Percentiles rank a stretch among this genome's conserved stretches.
phyloP scores from a whole-genome alignment of 2,888 invertebrate species.

The Endotricha flammealis region DNA sequence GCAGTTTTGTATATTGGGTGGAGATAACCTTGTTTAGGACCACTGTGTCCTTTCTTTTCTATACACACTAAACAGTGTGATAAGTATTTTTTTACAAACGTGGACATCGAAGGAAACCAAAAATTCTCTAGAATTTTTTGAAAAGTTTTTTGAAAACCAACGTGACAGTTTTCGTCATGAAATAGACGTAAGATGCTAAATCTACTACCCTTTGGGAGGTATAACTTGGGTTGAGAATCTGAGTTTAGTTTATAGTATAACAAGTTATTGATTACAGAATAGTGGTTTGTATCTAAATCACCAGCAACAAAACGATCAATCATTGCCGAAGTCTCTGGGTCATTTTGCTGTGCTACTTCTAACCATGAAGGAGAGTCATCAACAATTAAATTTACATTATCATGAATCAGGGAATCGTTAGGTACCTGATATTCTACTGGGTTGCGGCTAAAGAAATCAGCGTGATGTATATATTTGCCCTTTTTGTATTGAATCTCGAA shows the following conservation, averaged over 20 bases:
- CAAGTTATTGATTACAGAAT: slow-evolving; percentile 17
- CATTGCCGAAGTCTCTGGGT: slow-evolving; percentile 17
- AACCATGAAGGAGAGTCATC: slow-evolving; percentile 17
- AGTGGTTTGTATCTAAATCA: slow-evolving; percentile 19
- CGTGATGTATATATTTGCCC: slow-evolving; percentile 22
- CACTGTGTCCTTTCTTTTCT: slow-evolving; percentile 16
- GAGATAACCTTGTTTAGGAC: slow-evolving; percentile 20
- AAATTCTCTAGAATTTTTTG: slow-evolving; percentile 20
- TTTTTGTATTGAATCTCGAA: slow-evolving; percentile 23
- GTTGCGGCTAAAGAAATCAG: slow-evolving; percentile 25
- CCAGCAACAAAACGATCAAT: slow-evolving; percentile 14
- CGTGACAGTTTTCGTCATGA: slow-evolving; percentile 18
- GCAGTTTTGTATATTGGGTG: slow-evolving; percentile 20
- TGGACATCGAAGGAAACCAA: slow-evolving; percentile 23
- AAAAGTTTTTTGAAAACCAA: slow-evolving; percentile 13
- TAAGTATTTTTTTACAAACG: slow-evolving; percentile 18
- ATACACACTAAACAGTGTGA: slow-evolving; percentile 19
- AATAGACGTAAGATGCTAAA: slow-evolving; percentile 18
- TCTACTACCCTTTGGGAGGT: slow-evolving; percentile 20
- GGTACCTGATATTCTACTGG: too few relatives aligned
- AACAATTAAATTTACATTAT: too few relatives aligned
- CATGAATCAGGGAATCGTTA: too few relatives aligned
- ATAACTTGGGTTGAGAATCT: slow-evolving; percentile 21
- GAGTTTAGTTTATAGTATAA: slow-evolving; percentile 14
- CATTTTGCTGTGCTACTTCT: slow-evolving; percentile 20